Percentiles rank a stretch among this genome's conserved stretches.
These are phyloP conservation scores for Ptilonorhynchus violaceus DNA, from an alignment of 2,113 vertebrate species.

Conservation along the genomic window DNA sequence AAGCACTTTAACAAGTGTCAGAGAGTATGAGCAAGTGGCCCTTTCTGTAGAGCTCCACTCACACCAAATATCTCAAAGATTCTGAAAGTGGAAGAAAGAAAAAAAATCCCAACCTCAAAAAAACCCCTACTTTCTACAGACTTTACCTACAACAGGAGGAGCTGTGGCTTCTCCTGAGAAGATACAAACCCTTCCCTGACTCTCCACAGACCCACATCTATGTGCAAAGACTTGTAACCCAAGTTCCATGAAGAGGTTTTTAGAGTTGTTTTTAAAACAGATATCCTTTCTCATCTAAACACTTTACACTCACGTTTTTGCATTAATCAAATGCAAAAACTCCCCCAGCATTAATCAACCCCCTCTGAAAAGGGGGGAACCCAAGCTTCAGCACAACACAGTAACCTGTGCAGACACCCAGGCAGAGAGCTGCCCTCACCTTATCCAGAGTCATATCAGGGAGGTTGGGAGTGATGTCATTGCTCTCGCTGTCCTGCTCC, in stretches of 20 bases:
- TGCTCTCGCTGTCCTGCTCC: slow-evolving; percentile 81
- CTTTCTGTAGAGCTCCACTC: background rate
- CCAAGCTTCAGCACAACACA: background rate
- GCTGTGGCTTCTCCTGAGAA: background rate
- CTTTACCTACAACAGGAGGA: background rate
- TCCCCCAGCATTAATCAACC: background rate
- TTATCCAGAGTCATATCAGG: slow-evolving; percentile 89
- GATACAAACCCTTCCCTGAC: background rate
- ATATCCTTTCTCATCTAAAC: background rate
- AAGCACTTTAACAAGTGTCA: background rate
- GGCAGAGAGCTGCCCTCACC: slow-evolving; percentile 66
- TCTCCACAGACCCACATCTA: background rate
- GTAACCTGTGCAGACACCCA: no score
- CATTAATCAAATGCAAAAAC: no score
- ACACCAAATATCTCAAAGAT: background rate
- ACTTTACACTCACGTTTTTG: background rate
- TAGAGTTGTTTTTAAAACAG: background rate
- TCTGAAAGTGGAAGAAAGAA: background rate
- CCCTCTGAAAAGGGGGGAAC: background rate
- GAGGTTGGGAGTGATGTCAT: slow-evolving; percentile 74
- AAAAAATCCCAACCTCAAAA: background rate
- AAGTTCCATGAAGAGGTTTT: background rate
- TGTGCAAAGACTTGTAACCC: background rate
- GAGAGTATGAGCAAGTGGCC: background rate
- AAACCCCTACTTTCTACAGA: background rate